Conservation (phyloP, 2,113 vertebrate species). For the Xiphophorus maculatus region DNA sequence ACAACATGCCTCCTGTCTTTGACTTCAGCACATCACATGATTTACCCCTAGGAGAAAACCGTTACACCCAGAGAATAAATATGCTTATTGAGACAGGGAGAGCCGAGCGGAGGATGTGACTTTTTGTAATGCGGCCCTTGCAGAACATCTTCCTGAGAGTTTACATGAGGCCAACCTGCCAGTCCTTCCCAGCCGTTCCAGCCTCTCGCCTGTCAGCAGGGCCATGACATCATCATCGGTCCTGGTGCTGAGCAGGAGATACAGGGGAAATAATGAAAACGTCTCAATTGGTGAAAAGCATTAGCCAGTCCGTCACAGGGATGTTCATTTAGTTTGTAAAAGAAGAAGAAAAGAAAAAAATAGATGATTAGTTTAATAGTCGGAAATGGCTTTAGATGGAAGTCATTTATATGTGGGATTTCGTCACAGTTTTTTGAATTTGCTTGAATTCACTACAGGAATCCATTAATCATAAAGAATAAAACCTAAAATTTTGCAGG, state of each 20-base stretch:
- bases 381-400: neutral
- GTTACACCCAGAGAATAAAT: conserved; percentile 22
- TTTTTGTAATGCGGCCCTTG: neutral
- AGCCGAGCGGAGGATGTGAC: conserved; percentile 3
- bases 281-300: conserved; percentile 7
- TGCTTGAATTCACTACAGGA: neutral
- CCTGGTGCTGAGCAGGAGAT: conserved; percentile 13
- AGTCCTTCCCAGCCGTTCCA: conserved; percentile 14
- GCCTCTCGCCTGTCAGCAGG: conserved; percentile 13
- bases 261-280: conserved; percentile 22
- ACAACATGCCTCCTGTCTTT: neutral
- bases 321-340: neutral
- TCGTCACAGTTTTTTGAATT: too few species aligned
- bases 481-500: neutral
- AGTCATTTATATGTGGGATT: neutral
- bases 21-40: conserved; percentile 31
- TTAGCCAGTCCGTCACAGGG: neutral
- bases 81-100: conserved; percentile 18
- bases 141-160: conserved; percentile 1
- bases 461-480: neutral
- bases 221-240: conserved; percentile 25
- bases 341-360: neutral
- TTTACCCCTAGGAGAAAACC: conserved; percentile 17
- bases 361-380: neutral
- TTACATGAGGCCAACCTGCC: neutral